Conservation (phyloP, 2,113 vertebrate species). For the Albula glossodonta region DNA sequence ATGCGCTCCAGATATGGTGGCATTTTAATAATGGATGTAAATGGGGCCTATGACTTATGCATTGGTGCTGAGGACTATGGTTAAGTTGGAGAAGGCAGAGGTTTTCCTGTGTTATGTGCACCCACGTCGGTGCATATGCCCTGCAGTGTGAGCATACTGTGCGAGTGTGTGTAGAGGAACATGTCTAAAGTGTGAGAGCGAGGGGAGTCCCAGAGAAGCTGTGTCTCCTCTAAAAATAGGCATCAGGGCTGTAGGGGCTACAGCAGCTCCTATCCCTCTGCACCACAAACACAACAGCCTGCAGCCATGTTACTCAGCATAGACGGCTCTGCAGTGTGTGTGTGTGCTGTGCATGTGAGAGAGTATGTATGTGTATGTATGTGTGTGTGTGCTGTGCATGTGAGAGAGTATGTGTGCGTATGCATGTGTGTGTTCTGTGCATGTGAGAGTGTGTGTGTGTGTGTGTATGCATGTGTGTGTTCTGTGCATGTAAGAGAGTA, state of each 20-base stretch:
- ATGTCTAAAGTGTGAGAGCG: background rate
- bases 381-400: no score
- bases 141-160: background rate
- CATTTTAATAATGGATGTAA: no score
- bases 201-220: background rate
- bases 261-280: background rate
- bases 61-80: background rate
- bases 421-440: background rate
- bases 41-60: background rate
- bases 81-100: background rate
- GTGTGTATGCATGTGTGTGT: background rate
- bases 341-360: background rate
- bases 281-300: background rate
- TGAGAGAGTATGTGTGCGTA: no score
- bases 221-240: background rate
- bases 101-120: background rate
- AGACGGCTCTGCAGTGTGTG: background rate
- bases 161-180: background rate
- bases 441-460: background rate
- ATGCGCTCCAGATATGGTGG: no score
- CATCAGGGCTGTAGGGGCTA: background rate
- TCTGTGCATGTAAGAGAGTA: no score
- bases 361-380: background rate
- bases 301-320: background rate
- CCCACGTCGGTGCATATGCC: background rate